Evolutionary conservation across 64 coral and sea anemone species (phyloP), one percentile per base, ranked within the genome.

Genomic region (Actinia tenebrosa): DNA sequence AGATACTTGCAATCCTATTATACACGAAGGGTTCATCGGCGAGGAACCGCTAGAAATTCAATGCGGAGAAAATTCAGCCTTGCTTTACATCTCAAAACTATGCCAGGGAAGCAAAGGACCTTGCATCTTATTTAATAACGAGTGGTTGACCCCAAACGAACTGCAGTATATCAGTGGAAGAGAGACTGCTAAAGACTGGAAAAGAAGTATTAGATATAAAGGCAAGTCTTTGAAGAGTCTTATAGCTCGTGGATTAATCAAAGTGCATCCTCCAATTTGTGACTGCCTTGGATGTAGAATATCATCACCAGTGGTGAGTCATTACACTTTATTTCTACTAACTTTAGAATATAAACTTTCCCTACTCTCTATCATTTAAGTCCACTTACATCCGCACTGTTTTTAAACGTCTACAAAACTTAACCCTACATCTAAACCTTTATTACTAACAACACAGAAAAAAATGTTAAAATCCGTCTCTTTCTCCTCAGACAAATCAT

Each of bases 61-160:
- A 42, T 99, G 97, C 85, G 97, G 97, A 54, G 97, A 99, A 62
- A 99, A 99, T 25, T 69, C 90, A 60, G 97, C 97, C 26, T 82
- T 99, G 10, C 86, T 99, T 3, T 99, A 95, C 20, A 91, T 99
- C 1, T 99, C 97, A 7, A 99, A 99, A 64, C 87, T 99, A 19
- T 99, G 97, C 20, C 97, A 99, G 50, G 97, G 97, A n/a, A 99
- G 97, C 58, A 99, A 99, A 85, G 97, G 97, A 10, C 97, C 97
- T 53, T 99, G 97, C 84, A 99, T 99, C 79, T 92, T 99, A 56
- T 99, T 86, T 80, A 89, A 93, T 75, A 92, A 89, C 19, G 97
- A 99, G 18, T 99, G 97, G 97, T 58, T 99, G 56, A 99, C 97
- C 44, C 97, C 97, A 17, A 99, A 99, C 53, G 97, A 99, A 26